Evolutionary conservation across 92 coral and sea anemone genomes (phyloP), one percentile per base, ranked within the genome.

Genomic region (Epizoanthus stellaris): DNA sequence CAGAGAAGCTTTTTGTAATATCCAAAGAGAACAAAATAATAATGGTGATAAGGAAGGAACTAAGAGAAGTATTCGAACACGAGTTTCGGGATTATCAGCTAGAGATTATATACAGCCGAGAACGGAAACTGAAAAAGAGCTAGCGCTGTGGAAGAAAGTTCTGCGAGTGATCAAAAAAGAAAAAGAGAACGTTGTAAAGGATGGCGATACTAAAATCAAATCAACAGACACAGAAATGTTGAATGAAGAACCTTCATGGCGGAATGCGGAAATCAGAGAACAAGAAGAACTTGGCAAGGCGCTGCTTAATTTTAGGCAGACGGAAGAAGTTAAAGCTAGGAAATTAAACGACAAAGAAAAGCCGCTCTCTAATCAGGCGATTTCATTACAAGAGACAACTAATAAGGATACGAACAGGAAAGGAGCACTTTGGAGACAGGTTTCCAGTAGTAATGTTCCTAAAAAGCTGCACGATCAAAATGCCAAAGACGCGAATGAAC

Each of bases 1-100:
- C 21, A 79, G 83, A 40, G 83, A 79, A 10, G 83, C 83, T 45
- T 79, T 79, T 40, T 79, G 83, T 39, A 62, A 79, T 3, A 71
- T 79, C 14, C 42, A 61, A 19, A 63, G 10, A 39, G 72, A 79
- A 14, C 47, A 64, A 13, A 3, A n/a, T 16, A 53, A 76, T 4
- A 20, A 42, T 5, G 8, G 1, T 42, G 72, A 63, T 6, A 36
- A 19, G 20, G 25, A 25, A 42, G 83, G 6, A 63, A 13, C 4
- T 12, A 42, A 79, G 30, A 79, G 83, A 25, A 63, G 40, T 21
- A 12, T 5, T 3, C 63, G 38, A 43, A 12, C 83, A 0, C 34
- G 38, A 9, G 56, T 15, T 38, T 68, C 10, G 20, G 23, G 42
- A 23, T 13, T 21, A 42, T 1, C 34, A 79, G 7, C 34, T 30